Evolutionary conservation across 2,797 vertebrate genomes (phyloP).

Genomic region (Heteromormyrus szaboi): DNA sequence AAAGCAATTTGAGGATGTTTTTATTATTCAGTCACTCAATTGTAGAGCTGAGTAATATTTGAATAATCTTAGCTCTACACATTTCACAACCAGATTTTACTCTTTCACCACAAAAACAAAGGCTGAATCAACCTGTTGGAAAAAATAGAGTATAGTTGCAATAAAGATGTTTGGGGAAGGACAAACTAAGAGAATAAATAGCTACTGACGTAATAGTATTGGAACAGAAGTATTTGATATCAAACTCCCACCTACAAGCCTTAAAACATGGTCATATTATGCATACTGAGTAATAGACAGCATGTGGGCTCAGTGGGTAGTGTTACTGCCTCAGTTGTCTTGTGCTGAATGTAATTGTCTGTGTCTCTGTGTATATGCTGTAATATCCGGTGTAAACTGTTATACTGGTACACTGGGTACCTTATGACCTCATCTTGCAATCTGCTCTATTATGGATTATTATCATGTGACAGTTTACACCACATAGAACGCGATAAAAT

Average conservation of each 20-base stretch:
- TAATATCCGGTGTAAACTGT: neutral
- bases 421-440: neutral
- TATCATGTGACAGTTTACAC: neutral
- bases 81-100: neutral
- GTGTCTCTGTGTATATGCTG: neutral
- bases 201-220: neutral
- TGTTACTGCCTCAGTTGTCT: neutral
- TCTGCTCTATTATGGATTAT: neutral
- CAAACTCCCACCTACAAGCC: neutral
- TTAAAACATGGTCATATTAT: neutral
- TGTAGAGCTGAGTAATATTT: neutral
- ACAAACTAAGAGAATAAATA: neutral
- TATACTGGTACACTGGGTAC: neutral
- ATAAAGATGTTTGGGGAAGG: neutral
- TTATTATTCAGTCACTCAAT: neutral
- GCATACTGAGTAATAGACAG: neutral
- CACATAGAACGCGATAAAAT: neutral
- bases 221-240: neutral
- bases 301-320: neutral
- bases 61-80: neutral
- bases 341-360: neutral
- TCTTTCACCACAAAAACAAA: neutral
- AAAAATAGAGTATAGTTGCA: neutral
- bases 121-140: neutral
- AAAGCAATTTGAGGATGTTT: neutral